phyloP scores from a whole-genome alignment of 2,113 vertebrate genomes.

The Gymnocephalus cernua region DNA sequence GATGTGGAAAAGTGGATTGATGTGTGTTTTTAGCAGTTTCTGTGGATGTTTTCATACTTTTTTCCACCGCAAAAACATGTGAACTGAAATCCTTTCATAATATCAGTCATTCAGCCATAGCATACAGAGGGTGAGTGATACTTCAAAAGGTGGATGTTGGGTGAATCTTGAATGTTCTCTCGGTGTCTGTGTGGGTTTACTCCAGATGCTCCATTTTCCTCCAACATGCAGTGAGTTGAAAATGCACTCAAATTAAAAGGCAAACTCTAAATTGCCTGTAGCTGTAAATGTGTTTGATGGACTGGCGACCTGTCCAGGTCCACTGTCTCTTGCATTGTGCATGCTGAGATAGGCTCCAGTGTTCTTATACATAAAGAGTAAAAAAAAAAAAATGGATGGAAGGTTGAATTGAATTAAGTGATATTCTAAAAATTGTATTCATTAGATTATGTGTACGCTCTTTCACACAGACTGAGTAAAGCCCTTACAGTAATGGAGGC shows the following conservation, averaged over 20 bases:
- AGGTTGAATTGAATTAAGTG: background rate
- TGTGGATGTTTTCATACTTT: background rate
- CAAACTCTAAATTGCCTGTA: background rate
- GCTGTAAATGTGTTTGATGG: slow-evolving; percentile 4
- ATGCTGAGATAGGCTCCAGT: background rate
- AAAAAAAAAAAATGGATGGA: background rate
- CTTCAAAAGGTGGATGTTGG: background rate
- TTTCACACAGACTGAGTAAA: background rate
- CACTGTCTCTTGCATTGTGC: background rate
- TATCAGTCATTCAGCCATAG: background rate
- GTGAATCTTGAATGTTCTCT: background rate
- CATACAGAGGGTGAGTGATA: background rate
- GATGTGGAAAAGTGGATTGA: background rate
- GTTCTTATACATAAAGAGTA: background rate
- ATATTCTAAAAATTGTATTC: background rate
- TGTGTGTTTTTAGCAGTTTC: background rate
- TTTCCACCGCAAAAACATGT: background rate
- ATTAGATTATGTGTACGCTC: background rate
- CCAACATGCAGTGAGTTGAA: background rate
- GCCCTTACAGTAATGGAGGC: background rate
- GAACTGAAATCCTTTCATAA: slow-evolving; percentile 3
- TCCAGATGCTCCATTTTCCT: slow-evolving; percentile 9
- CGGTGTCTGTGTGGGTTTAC: slow-evolving; percentile 11
- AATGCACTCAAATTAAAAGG: background rate
- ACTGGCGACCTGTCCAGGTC: background rate